These are phyloP conservation scores for Elysia crispata DNA, from an alignment of 2,888 invertebrate species.

Conservation along the genomic window DNA sequence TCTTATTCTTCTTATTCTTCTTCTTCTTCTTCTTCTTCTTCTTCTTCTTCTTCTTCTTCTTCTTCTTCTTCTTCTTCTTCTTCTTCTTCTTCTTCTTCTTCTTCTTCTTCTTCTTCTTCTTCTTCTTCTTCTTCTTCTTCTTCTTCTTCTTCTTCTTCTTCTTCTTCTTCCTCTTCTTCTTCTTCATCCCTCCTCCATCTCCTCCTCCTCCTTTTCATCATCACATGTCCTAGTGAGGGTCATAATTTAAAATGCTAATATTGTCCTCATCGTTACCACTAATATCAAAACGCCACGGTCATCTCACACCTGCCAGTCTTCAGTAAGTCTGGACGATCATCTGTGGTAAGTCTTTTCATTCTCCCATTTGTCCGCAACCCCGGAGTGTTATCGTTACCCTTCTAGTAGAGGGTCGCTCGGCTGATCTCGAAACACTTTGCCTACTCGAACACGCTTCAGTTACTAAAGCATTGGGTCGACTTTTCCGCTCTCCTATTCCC, in stretches of 20 bases:
- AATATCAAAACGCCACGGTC: neutral
- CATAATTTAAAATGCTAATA: neutral
- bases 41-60: too few species aligned
- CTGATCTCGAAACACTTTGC: neutral
- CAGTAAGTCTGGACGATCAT: neutral
- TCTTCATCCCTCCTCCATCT: too few species aligned
- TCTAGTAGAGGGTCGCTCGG: too few species aligned
- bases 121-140: constrained; percentile 9
- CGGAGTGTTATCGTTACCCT: too few species aligned
- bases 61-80: too few species aligned
- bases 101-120: constrained; percentile 6
- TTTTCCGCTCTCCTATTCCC: too few species aligned
- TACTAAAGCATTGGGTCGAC: too few species aligned
- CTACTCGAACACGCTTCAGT: neutral
- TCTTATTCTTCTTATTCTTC: too few species aligned
- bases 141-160: constrained; percentile 5
- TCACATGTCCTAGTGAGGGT: neutral
- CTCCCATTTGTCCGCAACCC: too few species aligned
- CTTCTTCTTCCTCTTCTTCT: neutral
- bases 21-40: too few species aligned
- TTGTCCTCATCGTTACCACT: neutral
- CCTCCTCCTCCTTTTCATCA: neutral
- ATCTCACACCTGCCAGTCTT: neutral
- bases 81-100: constrained; percentile 7
- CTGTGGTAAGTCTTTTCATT: neutral